Evolutionary conservation across 2,888 invertebrate genomes (phyloP).

Genomic region (Acanthacorydalis orientalis): DNA sequence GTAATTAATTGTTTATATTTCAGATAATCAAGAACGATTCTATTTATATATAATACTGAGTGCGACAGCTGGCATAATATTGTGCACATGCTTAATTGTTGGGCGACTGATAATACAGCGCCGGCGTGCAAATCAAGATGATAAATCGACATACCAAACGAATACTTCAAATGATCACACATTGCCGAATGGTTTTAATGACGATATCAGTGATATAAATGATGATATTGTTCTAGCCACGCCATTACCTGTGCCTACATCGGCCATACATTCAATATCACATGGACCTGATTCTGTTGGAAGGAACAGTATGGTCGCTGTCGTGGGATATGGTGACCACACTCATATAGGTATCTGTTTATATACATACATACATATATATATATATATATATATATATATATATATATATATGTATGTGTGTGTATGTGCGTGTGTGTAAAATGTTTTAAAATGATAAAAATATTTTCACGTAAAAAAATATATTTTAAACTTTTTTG

Average conservation of each 20-base stretch:
- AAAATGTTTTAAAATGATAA: no score
- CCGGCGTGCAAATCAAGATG: slow-evolving; percentile 39
- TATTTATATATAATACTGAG: slow-evolving; percentile 71
- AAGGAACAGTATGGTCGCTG: slow-evolving; percentile 32
- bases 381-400: no score
- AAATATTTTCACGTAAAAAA: no score
- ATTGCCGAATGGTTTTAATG: slow-evolving; percentile 66
- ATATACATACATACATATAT: no score
- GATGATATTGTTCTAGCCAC: slow-evolving; percentile 61
- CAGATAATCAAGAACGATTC: slow-evolving; percentile 65
- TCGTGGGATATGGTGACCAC: slow-evolving; percentile 25
- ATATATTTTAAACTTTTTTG: no score
- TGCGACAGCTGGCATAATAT: slow-evolving; percentile 49
- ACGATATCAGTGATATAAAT: slow-evolving; percentile 75
- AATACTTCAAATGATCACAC: slow-evolving; percentile 55
- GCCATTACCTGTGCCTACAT: slow-evolving; percentile 41
- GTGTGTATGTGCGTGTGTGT: no score
- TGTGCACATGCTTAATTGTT: slow-evolving; percentile 55
- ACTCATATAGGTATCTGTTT: background rate
- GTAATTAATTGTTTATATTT: slow-evolving; percentile 7
- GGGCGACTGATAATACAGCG: slow-evolving; percentile 53
- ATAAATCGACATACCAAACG: slow-evolving; percentile 36
- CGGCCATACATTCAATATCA: background rate
- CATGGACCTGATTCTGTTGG: slow-evolving; percentile 28
- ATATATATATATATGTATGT: no score